These are phyloP conservation scores for Riptortus pedestris DNA, from an alignment of 1,140 invertebrate genomes.

Conservation along the genomic window DNA sequence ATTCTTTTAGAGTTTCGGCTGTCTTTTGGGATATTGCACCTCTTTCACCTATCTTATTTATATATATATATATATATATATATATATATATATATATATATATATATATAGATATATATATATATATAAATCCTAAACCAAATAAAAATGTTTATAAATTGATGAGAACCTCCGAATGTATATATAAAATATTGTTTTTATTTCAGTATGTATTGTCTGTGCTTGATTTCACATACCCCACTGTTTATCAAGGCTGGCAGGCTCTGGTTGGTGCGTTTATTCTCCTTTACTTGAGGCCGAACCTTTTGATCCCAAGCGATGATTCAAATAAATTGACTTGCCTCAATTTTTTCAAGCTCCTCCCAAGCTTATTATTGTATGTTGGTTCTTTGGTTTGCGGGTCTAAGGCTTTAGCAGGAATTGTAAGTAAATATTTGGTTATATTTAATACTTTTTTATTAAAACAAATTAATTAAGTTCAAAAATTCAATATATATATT, in stretches of 20 bases:
- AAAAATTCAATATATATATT: neutral
- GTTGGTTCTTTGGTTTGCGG: slow-evolving; percentile 37
- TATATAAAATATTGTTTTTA: neutral
- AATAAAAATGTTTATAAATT: neutral
- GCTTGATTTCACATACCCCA: slow-evolving; percentile 39
- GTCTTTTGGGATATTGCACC: no score
- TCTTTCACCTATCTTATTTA: no score
- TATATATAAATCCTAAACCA: neutral
- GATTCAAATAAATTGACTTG: neutral
- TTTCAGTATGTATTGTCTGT: slow-evolving; percentile 40
- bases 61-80: neutral
- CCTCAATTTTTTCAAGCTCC: slow-evolving; percentile 27
- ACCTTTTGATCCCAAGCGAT: slow-evolving; percentile 30
- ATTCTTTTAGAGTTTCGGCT: no score
- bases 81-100: neutral
- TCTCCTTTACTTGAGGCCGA: slow-evolving; percentile 35
- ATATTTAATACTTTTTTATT: neutral
- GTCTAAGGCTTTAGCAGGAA: slow-evolving; percentile 36
- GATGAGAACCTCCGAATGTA: neutral
- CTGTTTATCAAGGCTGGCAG: slow-evolving; percentile 42
- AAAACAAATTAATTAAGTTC: neutral
- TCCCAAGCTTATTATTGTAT: slow-evolving; percentile 37
- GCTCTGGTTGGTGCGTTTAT: slow-evolving; percentile 38
- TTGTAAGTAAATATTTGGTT: slow-evolving; percentile 34
- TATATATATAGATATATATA: no score